Evolutionary conservation across 2,113 vertebrate genomes (phyloP), one percentile per base, ranked within the genome.

Genomic region (Chaetura pelagica): DNA sequence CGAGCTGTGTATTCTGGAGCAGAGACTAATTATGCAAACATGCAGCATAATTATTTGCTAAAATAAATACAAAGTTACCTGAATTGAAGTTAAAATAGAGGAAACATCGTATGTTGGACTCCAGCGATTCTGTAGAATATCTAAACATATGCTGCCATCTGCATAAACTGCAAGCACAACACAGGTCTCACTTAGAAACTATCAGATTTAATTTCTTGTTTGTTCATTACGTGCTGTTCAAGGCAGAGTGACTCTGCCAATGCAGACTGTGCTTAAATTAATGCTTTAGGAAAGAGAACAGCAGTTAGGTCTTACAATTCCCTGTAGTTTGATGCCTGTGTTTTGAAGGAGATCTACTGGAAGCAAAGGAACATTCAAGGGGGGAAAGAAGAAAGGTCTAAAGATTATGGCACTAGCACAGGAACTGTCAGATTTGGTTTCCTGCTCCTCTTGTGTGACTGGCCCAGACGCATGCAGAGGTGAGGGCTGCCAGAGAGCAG

Each of bases 61-160:
- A 57, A 92, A 30, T 0, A 79, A 30, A 57, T 29, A n/a, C 7
- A 52, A 67, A 95, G 95, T 96, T 93, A 99, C 99, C 99, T 99
- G 99, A 98, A 99, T 99, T 89, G 99, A 99, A 84, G 99, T 99
- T 98, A 99, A 99, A 98, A 99, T 99, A 97, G 99, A 99, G 67
- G 99, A 99, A 58, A 99, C 99, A 71, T 99, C 99, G 0, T 99
- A 99, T 9, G 99, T 99, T 80, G 99, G 99, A 97, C 99, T 99
- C 99, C 99, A 99, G 94, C 99, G 99, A 95, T 99, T 99, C 98
- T 99, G 99, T 97, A 99, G 99, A 91, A 99, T 99, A 98, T 99
- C 99, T 99, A 99, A 98, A 99, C 99, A 99, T 99, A 99, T 99
- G 98, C 99, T 99, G 84, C 99, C 99, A 97, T 99, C 99, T 71